phyloP scores from a whole-genome alignment of 1,140 invertebrate genomes.

The Drosophila biarmipes region DNA sequence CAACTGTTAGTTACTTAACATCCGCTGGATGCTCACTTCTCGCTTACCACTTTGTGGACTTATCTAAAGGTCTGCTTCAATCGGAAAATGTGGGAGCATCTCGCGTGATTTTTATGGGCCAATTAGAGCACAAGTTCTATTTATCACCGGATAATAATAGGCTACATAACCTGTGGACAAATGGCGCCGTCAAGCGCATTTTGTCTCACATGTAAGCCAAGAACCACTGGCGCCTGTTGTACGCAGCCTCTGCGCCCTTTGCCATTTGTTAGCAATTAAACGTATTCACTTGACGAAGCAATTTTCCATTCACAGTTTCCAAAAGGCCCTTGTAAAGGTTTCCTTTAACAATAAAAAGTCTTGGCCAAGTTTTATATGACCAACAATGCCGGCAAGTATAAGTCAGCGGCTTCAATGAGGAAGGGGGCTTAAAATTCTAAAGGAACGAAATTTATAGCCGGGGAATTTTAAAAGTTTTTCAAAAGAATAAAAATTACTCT shows the following conservation, averaged over 20 bases:
- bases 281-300: slow-evolving; percentile 72
- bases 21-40: slow-evolving; percentile 1
- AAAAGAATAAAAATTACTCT: background rate
- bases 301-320: slow-evolving; percentile 53
- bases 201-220: slow-evolving; percentile 20
- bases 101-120: slow-evolving; percentile 26
- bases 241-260: slow-evolving; percentile 28
- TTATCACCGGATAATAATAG: slow-evolving; percentile 40
- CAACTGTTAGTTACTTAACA: background rate
- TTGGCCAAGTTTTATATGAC: slow-evolving; percentile 51
- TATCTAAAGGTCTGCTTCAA: background rate
- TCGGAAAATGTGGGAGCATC: slow-evolving; percentile 9
- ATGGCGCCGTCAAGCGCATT: slow-evolving; percentile 20
- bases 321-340: slow-evolving; percentile 43
- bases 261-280: slow-evolving; percentile 77
- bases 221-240: slow-evolving; percentile 57
- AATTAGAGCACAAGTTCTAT: slow-evolving; percentile 27
- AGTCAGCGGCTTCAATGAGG: slow-evolving; percentile 3
- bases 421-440: slow-evolving; percentile 11
- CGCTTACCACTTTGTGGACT: slow-evolving; percentile 3
- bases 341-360: slow-evolving; percentile 26
- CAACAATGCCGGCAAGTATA: slow-evolving; percentile 29
- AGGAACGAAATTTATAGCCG: slow-evolving; percentile 16
- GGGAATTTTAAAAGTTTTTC: background rate
- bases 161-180: slow-evolving; percentile 16